phyloP scores from a whole-genome alignment of 2,888 invertebrate species.

The Acleris holmiana region DNA sequence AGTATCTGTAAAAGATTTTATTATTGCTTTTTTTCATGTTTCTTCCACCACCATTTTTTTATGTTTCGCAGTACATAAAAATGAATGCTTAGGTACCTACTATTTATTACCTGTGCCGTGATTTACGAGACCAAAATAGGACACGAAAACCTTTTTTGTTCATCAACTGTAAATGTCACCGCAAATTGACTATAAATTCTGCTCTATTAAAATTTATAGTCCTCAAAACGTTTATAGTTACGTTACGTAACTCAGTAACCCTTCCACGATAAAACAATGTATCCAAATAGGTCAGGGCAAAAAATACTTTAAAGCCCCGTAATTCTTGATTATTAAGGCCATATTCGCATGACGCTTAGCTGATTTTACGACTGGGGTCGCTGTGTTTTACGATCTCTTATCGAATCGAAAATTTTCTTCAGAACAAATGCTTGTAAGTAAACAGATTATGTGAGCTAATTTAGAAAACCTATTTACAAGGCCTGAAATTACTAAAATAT shows the following conservation, averaged over 20 bases:
- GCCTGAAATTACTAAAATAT: background rate
- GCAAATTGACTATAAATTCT: slow-evolving; percentile 77
- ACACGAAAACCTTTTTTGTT: slow-evolving; percentile 68
- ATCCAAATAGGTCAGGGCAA: slow-evolving; percentile 61
- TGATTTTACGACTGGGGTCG: slow-evolving; percentile 74
- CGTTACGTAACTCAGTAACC: slow-evolving; percentile 78
- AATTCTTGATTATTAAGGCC: slow-evolving; percentile 61
- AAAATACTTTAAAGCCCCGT: slow-evolving; percentile 58
- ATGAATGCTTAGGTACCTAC: slow-evolving; percentile 8
- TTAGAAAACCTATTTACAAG: slow-evolving; percentile 47
- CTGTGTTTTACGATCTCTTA: slow-evolving; percentile 78
- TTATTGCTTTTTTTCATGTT: too few species aligned
- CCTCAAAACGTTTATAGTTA: slow-evolving; percentile 75
- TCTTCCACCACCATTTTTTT: background rate
- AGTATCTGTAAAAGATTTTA: too few species aligned
- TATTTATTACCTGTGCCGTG: slow-evolving; percentile 28
- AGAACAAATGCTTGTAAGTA: slow-evolving; percentile 63
- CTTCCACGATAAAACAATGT: slow-evolving; percentile 76
- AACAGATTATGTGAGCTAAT: slow-evolving; percentile 53
- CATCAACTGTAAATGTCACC: slow-evolving; percentile 78
- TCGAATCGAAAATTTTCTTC: slow-evolving; percentile 73
- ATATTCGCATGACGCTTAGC: slow-evolving; percentile 64
- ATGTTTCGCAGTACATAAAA: slow-evolving; percentile 27
- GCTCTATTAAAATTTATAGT: slow-evolving; percentile 79
- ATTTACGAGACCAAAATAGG: slow-evolving; percentile 56